Conservation (phyloP, 2,113 vertebrate species). For the Entomyzon cyanotis region DNA sequence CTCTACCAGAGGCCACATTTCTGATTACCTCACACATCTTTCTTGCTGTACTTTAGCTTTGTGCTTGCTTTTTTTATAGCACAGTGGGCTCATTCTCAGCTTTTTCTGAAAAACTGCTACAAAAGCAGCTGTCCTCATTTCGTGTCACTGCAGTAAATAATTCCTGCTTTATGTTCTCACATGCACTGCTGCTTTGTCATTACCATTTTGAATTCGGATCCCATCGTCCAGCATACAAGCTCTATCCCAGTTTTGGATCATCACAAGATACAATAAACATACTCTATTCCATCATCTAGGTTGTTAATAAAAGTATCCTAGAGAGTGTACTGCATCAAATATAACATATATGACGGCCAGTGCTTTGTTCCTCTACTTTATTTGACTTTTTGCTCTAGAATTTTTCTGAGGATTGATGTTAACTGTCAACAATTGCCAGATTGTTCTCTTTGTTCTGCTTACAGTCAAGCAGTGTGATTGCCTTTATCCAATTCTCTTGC, state of each 20-base stretch:
- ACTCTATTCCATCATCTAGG: background rate
- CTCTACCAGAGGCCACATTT: background rate
- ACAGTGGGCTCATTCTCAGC: background rate
- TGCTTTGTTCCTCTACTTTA: background rate
- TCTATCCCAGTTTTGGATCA: background rate
- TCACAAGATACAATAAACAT: background rate
- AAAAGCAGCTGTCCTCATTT: background rate
- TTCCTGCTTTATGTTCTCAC: background rate
- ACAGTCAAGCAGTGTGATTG: background rate
- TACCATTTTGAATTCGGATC: background rate
- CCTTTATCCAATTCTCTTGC: background rate
- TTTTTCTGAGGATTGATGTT: conserved; percentile 25
- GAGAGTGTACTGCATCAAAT: background rate
- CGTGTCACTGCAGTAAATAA: conserved; percentile 6
- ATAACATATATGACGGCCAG: background rate
- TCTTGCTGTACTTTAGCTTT: background rate
- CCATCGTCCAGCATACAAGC: background rate
- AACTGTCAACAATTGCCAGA: background rate
- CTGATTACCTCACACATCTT: background rate
- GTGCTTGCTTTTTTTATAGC: background rate
- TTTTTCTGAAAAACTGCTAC: background rate
- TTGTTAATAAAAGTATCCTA: conserved; percentile 20
- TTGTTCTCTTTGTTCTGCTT: background rate
- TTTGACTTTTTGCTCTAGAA: conserved; percentile 14
- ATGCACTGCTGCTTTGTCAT: background rate